Conservation (phyloP, 2,797 vertebrate species). For the Platalea minor region DNA sequence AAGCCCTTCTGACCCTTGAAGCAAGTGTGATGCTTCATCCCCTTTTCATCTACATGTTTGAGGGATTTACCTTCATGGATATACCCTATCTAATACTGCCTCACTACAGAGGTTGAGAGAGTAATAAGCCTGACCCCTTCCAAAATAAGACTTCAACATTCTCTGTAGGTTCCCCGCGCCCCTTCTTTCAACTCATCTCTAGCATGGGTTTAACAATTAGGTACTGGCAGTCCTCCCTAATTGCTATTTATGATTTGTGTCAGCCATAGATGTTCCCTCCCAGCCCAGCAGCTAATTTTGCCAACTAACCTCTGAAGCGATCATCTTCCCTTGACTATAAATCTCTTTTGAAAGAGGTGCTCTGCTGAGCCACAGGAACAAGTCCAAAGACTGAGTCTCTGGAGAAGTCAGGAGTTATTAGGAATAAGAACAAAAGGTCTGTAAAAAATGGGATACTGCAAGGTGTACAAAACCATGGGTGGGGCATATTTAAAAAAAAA, state of each 20-base stretch:
- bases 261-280: not conserved
- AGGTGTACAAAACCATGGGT: not conserved
- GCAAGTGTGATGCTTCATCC: not conserved
- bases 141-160: not conserved
- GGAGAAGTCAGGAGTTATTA: not conserved
- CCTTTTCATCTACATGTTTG: not conserved
- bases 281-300: not conserved
- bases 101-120: not conserved
- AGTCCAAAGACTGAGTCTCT: not conserved
- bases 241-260: not conserved
- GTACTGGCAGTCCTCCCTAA: not conserved
- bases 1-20: not conserved
- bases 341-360: not conserved
- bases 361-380: not conserved
- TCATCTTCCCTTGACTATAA: not conserved
- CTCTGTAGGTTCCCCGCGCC: rapidly evolving
- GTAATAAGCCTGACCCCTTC: not conserved
- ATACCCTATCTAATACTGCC: not conserved
- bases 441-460: not conserved
- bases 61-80: not conserved
- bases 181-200: not conserved
- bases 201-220: not conserved
- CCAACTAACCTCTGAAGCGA: not conserved
- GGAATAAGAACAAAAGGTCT: not conserved
- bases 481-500: not conserved